Base-by-base conservation (phyloP, 1,140 invertebrate genomes). In the Trachymyrmex septentrionalis region DNA sequence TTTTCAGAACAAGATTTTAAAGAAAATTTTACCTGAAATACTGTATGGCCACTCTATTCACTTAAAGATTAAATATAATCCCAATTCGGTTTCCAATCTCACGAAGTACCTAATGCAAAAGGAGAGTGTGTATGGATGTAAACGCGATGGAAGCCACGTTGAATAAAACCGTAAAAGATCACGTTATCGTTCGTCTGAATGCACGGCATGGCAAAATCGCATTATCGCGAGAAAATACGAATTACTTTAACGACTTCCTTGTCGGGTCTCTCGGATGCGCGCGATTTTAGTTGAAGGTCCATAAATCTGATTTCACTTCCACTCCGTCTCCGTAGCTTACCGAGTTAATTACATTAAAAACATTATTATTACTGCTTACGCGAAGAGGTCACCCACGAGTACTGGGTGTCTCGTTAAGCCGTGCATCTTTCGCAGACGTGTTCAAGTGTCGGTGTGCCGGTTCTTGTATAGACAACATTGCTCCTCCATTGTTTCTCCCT, bases 211-310 rank as follows among this genome's bases (percentile, higher is more conserved):
- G 30, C 57, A 44, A 44, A 81, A 55, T 81, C 30, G 77, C 27
- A 19, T 81, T 67, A 69, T 57, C 24, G 30, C 61, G 27, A 55
- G 64, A 71, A 71, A 50, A 69, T 81, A 81, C 30, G 30, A 57
- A 81, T 78, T 27, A 24, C 48, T 57, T 76, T 87, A 87, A 85
- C 59, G 75, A 85, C 57, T 85, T 64, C 38, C 44, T 50, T 55
- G 24, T 76, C 50, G 67, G 38, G 64, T 67, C 64, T 44, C 64
- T 67, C n/a, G 34, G 7, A 55, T 21, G 38, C 67, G 66, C 38
- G 38, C 4, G n/a, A 24, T 67, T 59, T 61, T 50, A 67, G 12
- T 57, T 59, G 50, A 50, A 55, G 16, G 27, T 48, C 21, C 14
- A 64, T 57, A 85, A 78, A 48, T 75, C 38, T 44, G 48, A 50